Base-by-base conservation (phyloP, 2,797 vertebrate genomes). In the Gallirallus australis region DNA sequence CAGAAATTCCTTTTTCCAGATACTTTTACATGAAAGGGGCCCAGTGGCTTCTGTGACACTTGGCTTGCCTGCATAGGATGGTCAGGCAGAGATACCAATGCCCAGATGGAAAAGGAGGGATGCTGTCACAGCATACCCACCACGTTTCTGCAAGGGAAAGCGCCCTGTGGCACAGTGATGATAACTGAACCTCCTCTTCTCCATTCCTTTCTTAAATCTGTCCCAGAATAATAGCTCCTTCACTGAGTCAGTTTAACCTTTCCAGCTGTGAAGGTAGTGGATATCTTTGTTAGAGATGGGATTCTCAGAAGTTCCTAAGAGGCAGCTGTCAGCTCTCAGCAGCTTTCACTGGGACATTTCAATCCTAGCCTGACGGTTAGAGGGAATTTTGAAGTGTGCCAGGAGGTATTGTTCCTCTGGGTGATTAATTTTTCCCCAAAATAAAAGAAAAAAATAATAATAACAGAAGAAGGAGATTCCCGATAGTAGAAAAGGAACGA, bases 1-100 rank as follows among this genome's bases (percentile, higher is more conserved):
- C 63, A 82, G 59, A 93, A 93, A 72, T 93, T 82, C 76, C 54
- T 66, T 83, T 83, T 92, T 88, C 42, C 65, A 31, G 52, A 30
- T 6, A 81, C 17, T 39, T 78, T 37, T 52, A 17, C 28, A 1
- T 17, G 9, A 11, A 82, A 50, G 14, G 11, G 23, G 33, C 57
- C 11, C 3, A 3, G 61, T 66, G 52, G 31, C 47, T 92, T 52
- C 57, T 78, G 50, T 66, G 72, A 37, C 48, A 37, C 53, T 75
- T 57, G 57, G 48, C 16, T 68, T 80, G 21, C 25, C 15, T 25
- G 0, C 3, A 8, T 6, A 30, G 57, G 50, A 25, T 18, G 64
- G 54, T 19, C 63, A 83, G 77, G 68, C 39, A 78, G 72, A 3
- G 17, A 23, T 1, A 28, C 27, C 28, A 83, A 61, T 2, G 28